These are phyloP conservation scores for Pandemis cinnamomeana DNA, from an alignment of 2,888 invertebrate species.

Conservation along the genomic window DNA sequence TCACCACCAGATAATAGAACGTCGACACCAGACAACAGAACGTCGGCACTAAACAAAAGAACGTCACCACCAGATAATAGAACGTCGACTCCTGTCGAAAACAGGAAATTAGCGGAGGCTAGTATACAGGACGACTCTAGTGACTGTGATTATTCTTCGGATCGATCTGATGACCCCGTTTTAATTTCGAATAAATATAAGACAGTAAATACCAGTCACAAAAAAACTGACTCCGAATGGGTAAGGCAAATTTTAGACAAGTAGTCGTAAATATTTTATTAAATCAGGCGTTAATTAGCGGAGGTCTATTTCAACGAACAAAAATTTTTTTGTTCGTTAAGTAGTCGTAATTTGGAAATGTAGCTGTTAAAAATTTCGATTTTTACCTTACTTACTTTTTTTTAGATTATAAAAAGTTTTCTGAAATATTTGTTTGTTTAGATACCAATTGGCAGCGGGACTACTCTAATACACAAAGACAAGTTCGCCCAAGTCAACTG, in stretches of 20 bases:
- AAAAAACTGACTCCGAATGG: conserved; percentile 47
- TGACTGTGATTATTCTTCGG: conserved; percentile 49
- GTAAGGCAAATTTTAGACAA: conserved; percentile 38
- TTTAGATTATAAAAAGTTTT: background rate
- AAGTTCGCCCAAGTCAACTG: conserved; percentile 75
- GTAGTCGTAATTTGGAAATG: background rate
- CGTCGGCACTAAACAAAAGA: too few species aligned
- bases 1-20: too few species aligned
- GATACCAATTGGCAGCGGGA: conserved; percentile 78
- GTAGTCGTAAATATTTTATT: too few species aligned
- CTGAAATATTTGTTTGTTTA: conserved; percentile 46
- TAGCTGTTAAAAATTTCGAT: background rate
- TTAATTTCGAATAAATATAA: conserved; percentile 53
- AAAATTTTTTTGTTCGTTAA: too few species aligned
- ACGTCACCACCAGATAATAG: too few species aligned
- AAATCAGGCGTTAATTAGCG: too few species aligned
- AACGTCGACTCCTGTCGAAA: background rate
- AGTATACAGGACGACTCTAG: conserved; percentile 43
- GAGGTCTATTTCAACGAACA: too few species aligned
- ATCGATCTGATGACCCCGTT: conserved; percentile 54
- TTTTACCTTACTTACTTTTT: background rate
- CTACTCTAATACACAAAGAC: conserved; percentile 70
- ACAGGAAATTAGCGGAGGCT: background rate
- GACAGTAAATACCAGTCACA: conserved; percentile 39
- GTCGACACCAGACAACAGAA: too few species aligned